Percentiles rank a stretch among this genome's conserved stretches.
Conservation (phyloP, 2,797 vertebrate genomes). For the Uromys caudimaculatus region DNA sequence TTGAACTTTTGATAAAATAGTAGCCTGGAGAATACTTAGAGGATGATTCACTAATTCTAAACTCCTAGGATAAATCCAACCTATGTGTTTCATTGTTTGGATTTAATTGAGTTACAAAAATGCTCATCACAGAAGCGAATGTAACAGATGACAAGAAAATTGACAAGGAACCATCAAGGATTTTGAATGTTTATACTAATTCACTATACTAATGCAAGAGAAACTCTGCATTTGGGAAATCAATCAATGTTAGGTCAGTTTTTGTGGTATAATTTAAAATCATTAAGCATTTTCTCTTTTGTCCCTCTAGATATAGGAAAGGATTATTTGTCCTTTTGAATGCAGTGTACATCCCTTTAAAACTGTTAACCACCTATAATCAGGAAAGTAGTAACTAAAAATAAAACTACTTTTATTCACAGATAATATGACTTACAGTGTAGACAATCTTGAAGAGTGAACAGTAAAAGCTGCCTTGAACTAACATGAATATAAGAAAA, state of each 20-base stretch:
- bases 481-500: background rate
- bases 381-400: no score
- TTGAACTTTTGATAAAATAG: conserved; percentile 29
- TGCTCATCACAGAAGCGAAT: background rate
- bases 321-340: conserved; percentile 56
- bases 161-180: background rate
- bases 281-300: conserved; percentile 53
- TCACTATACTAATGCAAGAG: no score
- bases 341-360: conserved; percentile 37
- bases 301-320: conserved; percentile 36
- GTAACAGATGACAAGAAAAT: background rate
- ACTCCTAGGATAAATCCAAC: background rate
- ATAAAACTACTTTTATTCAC: background rate
- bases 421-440: background rate
- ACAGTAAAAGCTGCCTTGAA: background rate
- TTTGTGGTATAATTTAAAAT: conserved; percentile 41
- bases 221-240: background rate
- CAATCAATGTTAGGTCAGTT: background rate
- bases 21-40: background rate
- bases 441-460: background rate
- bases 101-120: conserved; percentile 4
- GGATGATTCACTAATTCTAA: background rate
- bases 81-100: background rate
- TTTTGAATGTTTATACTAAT: background rate
- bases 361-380: background rate